Conservation (phyloP, 2,888 invertebrate species). For the Chymomyza amoena region DNA sequence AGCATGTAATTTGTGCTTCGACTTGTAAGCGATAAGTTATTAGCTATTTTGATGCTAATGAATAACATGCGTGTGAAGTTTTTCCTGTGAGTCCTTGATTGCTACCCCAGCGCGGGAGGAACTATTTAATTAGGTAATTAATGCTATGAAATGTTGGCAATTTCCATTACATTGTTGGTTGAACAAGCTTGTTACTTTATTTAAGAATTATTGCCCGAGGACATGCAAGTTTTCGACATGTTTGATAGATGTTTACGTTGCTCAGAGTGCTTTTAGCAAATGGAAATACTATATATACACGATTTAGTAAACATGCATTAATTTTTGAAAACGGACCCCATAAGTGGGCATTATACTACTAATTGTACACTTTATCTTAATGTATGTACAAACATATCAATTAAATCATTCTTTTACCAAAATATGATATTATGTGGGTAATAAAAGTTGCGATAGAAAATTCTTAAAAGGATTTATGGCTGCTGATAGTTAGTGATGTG, state of each 20-base stretch:
- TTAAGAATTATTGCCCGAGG: not conserved
- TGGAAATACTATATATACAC: not conserved
- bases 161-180: constrained; percentile 4
- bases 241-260: no score
- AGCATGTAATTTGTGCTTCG: not conserved
- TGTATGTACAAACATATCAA: not conserved
- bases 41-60: not conserved
- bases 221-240: not conserved
- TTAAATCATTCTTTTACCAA: no score
- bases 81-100: not conserved
- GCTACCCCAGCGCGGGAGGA: not conserved
- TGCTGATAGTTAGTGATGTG: no score
- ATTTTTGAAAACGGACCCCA: not conserved
- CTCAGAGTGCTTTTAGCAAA: no score
- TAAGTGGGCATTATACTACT: not conserved
- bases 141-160: constrained; percentile 23
- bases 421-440: no score
- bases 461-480: no score
- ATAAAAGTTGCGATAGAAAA: no score
- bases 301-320: not conserved
- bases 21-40: not conserved
- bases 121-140: not conserved
- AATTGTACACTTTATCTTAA: no score
- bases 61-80: not conserved
- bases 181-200: not conserved